Evolutionary conservation across 2,888 invertebrate species (phyloP).

Genomic region (Seira sanloemensis): DNA sequence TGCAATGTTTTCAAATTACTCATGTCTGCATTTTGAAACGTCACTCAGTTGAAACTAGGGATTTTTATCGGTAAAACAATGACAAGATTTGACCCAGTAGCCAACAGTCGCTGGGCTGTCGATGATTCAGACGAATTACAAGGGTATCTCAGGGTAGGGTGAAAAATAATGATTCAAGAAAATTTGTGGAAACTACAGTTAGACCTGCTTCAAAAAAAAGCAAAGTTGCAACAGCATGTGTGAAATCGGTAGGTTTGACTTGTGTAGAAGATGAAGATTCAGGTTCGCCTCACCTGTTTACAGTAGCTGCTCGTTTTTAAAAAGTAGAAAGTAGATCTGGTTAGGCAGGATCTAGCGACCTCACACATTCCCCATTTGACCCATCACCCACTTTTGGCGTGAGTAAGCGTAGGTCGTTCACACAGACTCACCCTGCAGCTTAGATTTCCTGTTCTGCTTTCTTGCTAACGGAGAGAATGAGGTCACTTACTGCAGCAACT

Average conservation of each 20-base stretch:
- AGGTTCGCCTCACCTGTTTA: too few relatives aligned
- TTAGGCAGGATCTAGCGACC: slow-evolving; percentile 73
- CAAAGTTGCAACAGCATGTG: too few relatives aligned
- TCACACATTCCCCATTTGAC: slow-evolving; percentile 71
- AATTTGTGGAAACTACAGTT: slow-evolving; percentile 64
- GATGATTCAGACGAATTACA: slow-evolving; percentile 14
- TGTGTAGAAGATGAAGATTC: too few relatives aligned
- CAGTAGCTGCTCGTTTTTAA: too few relatives aligned
- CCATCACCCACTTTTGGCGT: slow-evolving; percentile 72
- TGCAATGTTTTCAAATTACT: too few relatives aligned
- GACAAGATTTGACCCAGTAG: slow-evolving; percentile 54
- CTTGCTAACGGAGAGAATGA: slow-evolving; percentile 67
- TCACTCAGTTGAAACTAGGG: not conserved
- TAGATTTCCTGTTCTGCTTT: slow-evolving; percentile 71
- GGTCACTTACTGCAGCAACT: slow-evolving; percentile 60
- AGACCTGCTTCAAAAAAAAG: slow-evolving; percentile 42
- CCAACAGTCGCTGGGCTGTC: not conserved
- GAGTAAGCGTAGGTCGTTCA: slow-evolving; percentile 70
- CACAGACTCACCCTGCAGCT: slow-evolving; percentile 66
- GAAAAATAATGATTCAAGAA: not conserved
- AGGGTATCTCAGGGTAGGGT: not conserved
- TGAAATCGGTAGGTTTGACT: too few relatives aligned
- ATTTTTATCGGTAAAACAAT: not conserved
- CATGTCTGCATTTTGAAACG: too few relatives aligned
- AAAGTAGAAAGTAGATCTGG: slow-evolving; percentile 73